phyloP scores from a whole-genome alignment of 2,113 vertebrate species.

The Corapipo altera region DNA sequence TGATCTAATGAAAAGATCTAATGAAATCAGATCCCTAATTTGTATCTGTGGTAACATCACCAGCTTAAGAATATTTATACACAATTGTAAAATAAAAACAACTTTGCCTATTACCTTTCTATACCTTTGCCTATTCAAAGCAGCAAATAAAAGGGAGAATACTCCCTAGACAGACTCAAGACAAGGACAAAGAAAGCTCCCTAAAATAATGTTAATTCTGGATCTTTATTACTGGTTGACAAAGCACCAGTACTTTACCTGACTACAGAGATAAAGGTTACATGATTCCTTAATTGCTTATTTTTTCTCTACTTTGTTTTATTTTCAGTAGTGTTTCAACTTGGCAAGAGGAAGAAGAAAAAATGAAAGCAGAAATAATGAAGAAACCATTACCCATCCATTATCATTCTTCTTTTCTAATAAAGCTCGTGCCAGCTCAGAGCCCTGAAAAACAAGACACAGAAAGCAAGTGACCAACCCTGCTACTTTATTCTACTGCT shows the following conservation, averaged over 20 bases:
- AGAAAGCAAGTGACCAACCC: neutral
- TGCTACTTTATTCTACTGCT: neutral
- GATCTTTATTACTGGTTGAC: neutral
- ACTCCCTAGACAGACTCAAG: neutral
- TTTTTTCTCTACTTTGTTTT: neutral
- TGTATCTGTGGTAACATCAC: neutral
- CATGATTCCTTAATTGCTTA: neutral
- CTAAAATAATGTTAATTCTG: neutral
- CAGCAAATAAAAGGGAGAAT: neutral
- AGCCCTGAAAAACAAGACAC: constrained; percentile 68
- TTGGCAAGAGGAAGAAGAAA: neutral
- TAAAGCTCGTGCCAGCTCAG: constrained; percentile 80
- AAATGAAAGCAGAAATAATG: neutral
- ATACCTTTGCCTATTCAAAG: neutral
- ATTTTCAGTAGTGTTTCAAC: neutral
- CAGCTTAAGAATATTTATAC: neutral
- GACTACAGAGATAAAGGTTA: neutral
- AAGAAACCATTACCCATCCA: constrained; percentile 79
- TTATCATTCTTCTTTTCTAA: constrained; percentile 81
- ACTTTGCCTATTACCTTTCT: neutral
- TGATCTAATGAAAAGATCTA: no score
- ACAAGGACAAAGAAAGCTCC: neutral
- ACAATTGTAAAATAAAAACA: neutral
- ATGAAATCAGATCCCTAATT: neutral
- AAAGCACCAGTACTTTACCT: neutral